Evolutionary conservation across 1,140 invertebrate species (phyloP).

Genomic region (Rhagoletis pomonella): DNA sequence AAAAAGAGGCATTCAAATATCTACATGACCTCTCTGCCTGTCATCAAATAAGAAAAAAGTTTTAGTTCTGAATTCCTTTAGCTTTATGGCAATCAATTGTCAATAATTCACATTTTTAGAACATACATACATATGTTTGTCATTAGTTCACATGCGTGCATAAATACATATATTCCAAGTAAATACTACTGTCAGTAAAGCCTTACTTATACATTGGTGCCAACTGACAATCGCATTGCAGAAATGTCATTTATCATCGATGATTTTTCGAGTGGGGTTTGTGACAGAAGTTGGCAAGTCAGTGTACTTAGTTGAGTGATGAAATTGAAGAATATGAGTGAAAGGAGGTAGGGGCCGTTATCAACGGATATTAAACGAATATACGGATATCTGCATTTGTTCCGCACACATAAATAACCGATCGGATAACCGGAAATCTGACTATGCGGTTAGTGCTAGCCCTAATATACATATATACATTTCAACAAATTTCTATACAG

Average conservation of each 20-base stretch:
- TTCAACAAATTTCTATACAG: background rate
- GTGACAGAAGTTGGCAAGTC: slow-evolving; percentile 42
- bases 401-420: background rate
- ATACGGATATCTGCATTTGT: background rate
- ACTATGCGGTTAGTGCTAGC: too few species aligned
- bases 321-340: background rate
- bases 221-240: background rate
- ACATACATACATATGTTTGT: background rate
- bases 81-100: background rate
- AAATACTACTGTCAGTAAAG: slow-evolving; percentile 2
- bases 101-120: background rate
- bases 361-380: background rate
- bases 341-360: too few species aligned
- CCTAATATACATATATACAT: too few species aligned
- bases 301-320: slow-evolving; percentile 16
- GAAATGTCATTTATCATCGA: slow-evolving; percentile 42
- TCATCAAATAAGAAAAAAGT: too few species aligned
- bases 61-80: background rate
- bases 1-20: too few species aligned
- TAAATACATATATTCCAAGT: too few species aligned
- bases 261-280: background rate
- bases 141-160: too few species aligned
- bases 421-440: too few species aligned
- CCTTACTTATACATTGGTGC: background rate
- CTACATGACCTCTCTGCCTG: too few species aligned